These are phyloP conservation scores for Thymelicus lineola DNA, from an alignment of 2,888 invertebrate genomes.

Conservation along the genomic window DNA sequence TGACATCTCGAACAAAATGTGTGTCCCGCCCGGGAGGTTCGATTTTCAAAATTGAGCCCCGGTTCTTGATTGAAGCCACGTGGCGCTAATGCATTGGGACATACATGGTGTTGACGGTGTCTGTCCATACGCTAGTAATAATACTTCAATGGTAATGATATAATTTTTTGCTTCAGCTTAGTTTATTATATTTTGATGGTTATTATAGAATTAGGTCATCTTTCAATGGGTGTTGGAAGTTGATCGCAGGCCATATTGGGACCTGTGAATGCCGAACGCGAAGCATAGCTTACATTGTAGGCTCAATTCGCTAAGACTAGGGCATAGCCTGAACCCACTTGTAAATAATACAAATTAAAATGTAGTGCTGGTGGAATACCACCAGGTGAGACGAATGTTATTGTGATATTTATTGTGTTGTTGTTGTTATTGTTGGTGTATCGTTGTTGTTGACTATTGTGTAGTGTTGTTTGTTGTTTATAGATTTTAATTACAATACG, in stretches of 20 bases:
- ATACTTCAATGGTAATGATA: too few species aligned
- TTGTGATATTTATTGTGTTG: constrained; percentile 84
- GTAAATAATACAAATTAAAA: constrained; percentile 45
- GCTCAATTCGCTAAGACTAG: constrained; percentile 41
- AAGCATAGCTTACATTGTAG: constrained; percentile 58
- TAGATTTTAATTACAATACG: constrained; percentile 46
- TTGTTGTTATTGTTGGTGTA: constrained; percentile 72
- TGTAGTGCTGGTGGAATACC: constrained; percentile 71
- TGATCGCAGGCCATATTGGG: constrained; percentile 18
- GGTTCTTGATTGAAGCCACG: too few species aligned
- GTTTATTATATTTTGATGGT: constrained; percentile 1
- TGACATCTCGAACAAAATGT: too few species aligned
- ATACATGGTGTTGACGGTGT: too few species aligned
- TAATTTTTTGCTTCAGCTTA: too few species aligned
- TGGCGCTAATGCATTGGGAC: too few species aligned
- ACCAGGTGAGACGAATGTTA: constrained; percentile 63
- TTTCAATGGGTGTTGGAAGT: not conserved
- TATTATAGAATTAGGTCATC: not conserved
- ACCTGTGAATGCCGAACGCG: constrained; percentile 39
- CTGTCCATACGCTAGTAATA: too few species aligned
- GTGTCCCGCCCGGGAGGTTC: too few species aligned
- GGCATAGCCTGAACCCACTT: constrained; percentile 48
- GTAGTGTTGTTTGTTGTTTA: constrained; percentile 68
- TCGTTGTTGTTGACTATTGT: constrained; percentile 82
- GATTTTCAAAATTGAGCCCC: too few species aligned